Conservation (phyloP, 2,797 vertebrate genomes). For the Xenentodon cancila region DNA sequence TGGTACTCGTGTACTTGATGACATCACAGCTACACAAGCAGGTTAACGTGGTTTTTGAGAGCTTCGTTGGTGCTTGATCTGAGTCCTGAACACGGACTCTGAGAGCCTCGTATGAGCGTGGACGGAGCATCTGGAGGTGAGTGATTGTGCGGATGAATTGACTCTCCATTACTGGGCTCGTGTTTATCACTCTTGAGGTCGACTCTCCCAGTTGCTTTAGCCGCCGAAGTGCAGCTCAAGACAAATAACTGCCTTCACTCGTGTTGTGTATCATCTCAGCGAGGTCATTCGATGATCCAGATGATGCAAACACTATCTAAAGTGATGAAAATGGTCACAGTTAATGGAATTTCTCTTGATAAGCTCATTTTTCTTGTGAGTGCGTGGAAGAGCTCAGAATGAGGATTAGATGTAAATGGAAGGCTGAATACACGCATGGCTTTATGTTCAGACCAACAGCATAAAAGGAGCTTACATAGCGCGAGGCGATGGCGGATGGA, state of each 20-base stretch:
- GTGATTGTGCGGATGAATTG: too few relatives aligned
- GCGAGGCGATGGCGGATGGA: neutral
- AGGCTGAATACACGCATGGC: neutral
- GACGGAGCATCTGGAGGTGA: too few relatives aligned
- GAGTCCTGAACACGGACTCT: too few relatives aligned
- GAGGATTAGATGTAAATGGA: conserved; percentile 15
- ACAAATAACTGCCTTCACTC: neutral
- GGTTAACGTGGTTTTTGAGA: too few relatives aligned
- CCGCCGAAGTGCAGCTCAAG: neutral
- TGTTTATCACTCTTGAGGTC: conserved; percentile 14
- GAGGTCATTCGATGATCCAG: neutral
- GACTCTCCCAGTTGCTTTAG: too few relatives aligned
- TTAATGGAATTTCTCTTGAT: neutral
- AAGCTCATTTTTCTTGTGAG: neutral
- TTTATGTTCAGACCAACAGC: conserved; percentile 6
- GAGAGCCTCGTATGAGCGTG: too few relatives aligned
- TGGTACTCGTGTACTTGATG: too few relatives aligned
- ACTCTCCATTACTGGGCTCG: too few relatives aligned
- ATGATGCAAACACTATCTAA: neutral
- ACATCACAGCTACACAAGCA: too few relatives aligned
- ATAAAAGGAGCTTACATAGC: conserved; percentile 18
- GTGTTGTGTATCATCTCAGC: neutral
- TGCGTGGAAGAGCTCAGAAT: neutral
- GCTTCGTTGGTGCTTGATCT: too few relatives aligned
- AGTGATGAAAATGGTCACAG: neutral